Evolutionary conservation across 2,797 vertebrate genomes (phyloP).

Genomic region (Crocodylus rhombifer): DNA sequence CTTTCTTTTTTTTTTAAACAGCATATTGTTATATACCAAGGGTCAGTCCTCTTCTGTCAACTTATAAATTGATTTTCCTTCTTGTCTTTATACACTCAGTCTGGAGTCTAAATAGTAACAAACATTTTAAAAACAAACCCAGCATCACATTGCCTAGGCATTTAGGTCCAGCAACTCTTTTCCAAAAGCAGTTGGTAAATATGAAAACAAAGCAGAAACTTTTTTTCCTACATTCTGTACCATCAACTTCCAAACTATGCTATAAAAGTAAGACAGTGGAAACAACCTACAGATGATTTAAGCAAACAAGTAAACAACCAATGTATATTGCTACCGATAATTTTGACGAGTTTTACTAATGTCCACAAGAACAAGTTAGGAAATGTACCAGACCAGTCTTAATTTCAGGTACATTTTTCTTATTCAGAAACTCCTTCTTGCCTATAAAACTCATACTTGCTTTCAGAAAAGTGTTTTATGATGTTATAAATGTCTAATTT

Average conservation of each 20-base stretch:
- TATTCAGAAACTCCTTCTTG: neutral
- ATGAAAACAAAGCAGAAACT: neutral
- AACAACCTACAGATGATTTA: neutral
- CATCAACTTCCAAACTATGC: neutral
- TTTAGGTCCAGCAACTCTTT: neutral
- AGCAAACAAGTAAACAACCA: neutral
- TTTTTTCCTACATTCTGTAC: neutral
- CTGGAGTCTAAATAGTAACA: neutral
- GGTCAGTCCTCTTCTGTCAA: neutral
- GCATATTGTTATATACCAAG: neutral
- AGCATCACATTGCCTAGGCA: neutral
- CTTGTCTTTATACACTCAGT: too few relatives aligned
- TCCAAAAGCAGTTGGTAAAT: neutral
- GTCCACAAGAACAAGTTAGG: neutral
- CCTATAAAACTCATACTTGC: neutral
- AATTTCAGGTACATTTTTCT: neutral
- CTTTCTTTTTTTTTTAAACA: neutral
- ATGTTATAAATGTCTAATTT: neutral
- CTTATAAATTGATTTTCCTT: neutral
- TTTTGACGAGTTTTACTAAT: neutral
- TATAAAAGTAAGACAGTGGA: neutral
- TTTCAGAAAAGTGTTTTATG: slow-evolving; percentile 2
- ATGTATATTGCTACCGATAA: neutral
- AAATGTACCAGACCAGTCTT: neutral
- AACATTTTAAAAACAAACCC: neutral